Percentiles rank a stretch among this genome's conserved stretches.
Conservation (phyloP, 2,888 invertebrate genomes). For the Adela reaumurella region DNA sequence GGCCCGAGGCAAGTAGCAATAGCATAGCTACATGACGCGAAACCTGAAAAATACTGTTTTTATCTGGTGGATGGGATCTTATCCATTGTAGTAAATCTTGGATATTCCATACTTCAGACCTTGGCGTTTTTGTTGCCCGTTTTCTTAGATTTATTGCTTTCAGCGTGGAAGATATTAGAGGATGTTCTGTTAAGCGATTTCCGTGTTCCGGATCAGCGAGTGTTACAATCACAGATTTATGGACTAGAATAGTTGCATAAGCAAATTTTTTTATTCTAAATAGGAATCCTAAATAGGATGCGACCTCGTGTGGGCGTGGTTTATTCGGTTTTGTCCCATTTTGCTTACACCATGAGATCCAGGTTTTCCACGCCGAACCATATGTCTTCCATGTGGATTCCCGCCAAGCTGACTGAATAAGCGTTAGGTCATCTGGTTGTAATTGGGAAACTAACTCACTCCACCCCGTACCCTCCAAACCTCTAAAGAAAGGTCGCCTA, state of each 20-base stretch:
- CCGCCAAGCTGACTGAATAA: constrained; percentile 1
- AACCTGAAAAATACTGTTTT: constrained; percentile 7
- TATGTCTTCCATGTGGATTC: constrained; percentile 3
- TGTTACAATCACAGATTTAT: constrained; percentile 12
- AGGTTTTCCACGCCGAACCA: not conserved
- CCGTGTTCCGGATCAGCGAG: constrained; percentile 9
- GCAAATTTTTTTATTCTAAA: constrained; percentile 8
- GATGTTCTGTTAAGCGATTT: constrained; percentile 5
- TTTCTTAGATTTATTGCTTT: constrained; percentile 9
- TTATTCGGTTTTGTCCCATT: constrained; percentile 1
- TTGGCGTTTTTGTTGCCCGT: constrained; percentile 6
- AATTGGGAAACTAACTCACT: not conserved
- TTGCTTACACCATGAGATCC: constrained; percentile 1
- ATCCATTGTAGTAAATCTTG: constrained; percentile 5
- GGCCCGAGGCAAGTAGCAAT: constrained; percentile 11
- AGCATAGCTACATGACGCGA: constrained; percentile 9
- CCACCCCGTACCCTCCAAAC: constrained; percentile 2
- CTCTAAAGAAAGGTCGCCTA: not conserved
- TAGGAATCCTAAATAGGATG: constrained; percentile 10
- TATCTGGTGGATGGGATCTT: not conserved
- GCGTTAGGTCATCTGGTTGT: not conserved
- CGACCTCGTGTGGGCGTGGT: constrained; percentile 7
- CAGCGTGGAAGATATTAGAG: constrained; percentile 9
- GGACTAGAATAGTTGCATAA: constrained; percentile 12
- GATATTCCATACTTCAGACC: constrained; percentile 9